Evolutionary conservation across 2,113 vertebrate species (phyloP).

Genomic region (Callocephalon fimbriatum): DNA sequence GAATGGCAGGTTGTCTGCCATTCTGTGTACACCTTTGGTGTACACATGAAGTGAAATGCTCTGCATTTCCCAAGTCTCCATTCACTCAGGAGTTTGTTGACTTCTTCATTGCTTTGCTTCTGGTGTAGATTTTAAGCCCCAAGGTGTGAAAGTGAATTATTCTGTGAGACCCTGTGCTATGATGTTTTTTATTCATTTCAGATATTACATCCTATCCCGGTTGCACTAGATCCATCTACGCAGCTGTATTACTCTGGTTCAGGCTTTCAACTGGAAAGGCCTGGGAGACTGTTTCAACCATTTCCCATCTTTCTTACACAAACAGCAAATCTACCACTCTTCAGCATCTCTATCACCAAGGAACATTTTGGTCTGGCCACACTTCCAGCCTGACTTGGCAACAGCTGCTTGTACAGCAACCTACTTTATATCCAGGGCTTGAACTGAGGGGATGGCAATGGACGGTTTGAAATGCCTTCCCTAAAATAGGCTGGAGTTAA

Average conservation of each 20-base stretch:
- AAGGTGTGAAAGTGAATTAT: neutral
- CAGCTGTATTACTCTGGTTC: neutral
- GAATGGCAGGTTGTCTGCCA: neutral
- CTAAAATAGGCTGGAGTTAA: conserved; percentile 2
- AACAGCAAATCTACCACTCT: neutral
- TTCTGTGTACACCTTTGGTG: too few relatives aligned
- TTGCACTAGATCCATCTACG: neutral
- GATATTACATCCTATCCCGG: neutral
- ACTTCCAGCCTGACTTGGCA: neutral
- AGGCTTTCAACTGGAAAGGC: neutral
- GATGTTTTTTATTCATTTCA: neutral
- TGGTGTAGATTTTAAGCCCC: neutral
- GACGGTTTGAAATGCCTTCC: neutral
- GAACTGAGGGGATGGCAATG: neutral
- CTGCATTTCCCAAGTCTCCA: neutral
- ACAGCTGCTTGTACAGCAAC: neutral
- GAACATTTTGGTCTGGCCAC: neutral
- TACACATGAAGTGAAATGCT: neutral
- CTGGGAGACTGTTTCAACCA: neutral
- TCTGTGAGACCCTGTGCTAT: neutral
- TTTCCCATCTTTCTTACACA: neutral
- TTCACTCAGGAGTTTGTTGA: neutral
- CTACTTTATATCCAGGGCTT: neutral
- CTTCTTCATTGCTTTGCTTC: neutral
- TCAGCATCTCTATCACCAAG: neutral